phyloP scores from a whole-genome alignment of 2,797 vertebrate species.

The Otolemur crassicaudatus region DNA sequence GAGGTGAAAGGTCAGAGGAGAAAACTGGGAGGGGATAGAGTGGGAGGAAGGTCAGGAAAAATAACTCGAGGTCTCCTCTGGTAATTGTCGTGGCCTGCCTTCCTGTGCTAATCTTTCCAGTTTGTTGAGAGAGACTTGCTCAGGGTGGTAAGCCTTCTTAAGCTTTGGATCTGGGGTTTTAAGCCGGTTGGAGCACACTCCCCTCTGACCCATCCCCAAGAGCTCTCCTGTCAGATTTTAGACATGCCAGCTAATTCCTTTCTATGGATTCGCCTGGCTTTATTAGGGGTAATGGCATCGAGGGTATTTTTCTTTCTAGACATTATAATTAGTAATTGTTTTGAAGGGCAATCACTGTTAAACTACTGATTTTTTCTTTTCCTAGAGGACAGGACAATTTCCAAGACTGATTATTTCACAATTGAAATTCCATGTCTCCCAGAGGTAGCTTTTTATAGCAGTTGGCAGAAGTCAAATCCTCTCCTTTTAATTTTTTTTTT shows the following conservation, averaged over 20 bases:
- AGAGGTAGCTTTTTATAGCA: conserved; percentile 76
- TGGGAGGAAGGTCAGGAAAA: background rate
- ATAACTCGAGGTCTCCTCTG: background rate
- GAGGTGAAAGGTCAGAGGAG: background rate
- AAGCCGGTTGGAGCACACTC: background rate
- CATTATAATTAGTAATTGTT: conserved; percentile 85
- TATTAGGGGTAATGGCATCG: conserved; percentile 73
- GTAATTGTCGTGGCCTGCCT: background rate
- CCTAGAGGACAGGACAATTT: conserved; percentile 82
- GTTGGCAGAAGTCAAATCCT: conserved; percentile 60
- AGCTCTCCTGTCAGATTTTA: conserved; percentile 42
- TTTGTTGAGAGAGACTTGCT: conserved; percentile 56
- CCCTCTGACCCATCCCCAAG: conserved; percentile 2
- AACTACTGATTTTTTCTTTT: conserved; percentile 81
- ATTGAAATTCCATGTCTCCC: conserved; percentile 80
- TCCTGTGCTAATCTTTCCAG: conserved; percentile 39
- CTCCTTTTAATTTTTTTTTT: conserved; percentile 51
- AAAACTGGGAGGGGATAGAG: background rate
- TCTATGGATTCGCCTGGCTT: conserved; percentile 71
- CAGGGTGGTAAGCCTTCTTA: conserved; percentile 20
- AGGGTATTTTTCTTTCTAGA: conserved; percentile 82
- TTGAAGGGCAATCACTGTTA: conserved; percentile 82
- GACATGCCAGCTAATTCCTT: conserved; percentile 76
- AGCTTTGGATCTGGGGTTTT: background rate
- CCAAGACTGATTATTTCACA: conserved; percentile 82